A percentile compares a stretch with the other conserved stretches of the same genome.
phyloP scores from a whole-genome alignment of 2,888 invertebrate genomes.

The Leptarthrus brevirostris region DNA sequence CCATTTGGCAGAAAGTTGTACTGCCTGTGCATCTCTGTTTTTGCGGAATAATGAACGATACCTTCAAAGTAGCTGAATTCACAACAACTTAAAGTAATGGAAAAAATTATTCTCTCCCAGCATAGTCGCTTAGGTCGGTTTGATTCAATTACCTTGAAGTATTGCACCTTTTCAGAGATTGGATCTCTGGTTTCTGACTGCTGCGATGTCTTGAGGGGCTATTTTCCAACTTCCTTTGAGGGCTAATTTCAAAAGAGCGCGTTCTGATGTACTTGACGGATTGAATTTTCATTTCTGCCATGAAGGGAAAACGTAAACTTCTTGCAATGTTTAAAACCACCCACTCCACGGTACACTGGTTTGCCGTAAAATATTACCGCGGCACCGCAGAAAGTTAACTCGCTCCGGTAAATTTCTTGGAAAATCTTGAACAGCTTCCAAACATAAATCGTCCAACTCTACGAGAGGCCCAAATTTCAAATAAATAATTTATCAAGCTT shows the following conservation, averaged over 20 bases:
- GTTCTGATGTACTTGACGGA: conserved; percentile 34
- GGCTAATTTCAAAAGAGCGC: conserved; percentile 23
- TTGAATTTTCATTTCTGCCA: conserved; percentile 29
- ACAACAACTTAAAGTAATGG: conserved; percentile 20
- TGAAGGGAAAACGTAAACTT: not conserved
- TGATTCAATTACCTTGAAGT: conserved; percentile 40
- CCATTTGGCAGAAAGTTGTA: not conserved
- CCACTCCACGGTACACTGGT: too few species aligned
- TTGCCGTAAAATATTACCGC: conserved; percentile 9
- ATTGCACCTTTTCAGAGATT: conserved; percentile 31
- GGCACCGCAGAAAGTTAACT: conserved; percentile 16
- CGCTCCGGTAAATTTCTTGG: not conserved
- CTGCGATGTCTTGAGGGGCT: not conserved
- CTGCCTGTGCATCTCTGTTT: conserved; percentile 4
- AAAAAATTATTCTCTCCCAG: conserved; percentile 25
- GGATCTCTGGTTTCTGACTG: not conserved
- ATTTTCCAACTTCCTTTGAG: conserved; percentile 7
- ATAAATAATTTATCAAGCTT: conserved; percentile 39
- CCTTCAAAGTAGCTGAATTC: conserved; percentile 40
- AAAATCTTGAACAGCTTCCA: not conserved
- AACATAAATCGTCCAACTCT: not conserved
- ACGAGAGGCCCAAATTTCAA: conserved; percentile 12
- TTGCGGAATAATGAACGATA: conserved; percentile 14
- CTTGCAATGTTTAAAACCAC: not conserved
- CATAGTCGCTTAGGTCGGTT: conserved; percentile 26